phyloP scores from a whole-genome alignment of 2,113 vertebrate genomes.

The Leptocoma aspasia region DNA sequence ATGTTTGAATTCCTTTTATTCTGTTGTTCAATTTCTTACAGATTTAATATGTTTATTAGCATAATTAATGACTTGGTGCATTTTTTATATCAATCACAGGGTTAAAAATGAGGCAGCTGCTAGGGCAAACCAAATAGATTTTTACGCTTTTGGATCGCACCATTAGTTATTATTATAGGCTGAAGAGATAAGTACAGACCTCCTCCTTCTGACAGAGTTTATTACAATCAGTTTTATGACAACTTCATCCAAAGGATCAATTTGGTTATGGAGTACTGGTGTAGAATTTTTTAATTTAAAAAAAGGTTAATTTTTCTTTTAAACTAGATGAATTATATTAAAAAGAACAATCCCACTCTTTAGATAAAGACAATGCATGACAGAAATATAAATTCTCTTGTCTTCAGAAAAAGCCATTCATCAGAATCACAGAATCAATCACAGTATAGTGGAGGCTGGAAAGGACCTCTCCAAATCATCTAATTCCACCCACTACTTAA shows the following conservation, averaged over 20 bases:
- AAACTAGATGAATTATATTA: neutral
- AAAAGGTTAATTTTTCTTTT: neutral
- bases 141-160: neutral
- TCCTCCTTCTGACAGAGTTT: neutral
- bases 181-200: neutral
- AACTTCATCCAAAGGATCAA: neutral
- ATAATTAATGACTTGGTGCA: neutral
- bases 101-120: neutral
- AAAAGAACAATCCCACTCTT: neutral
- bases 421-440: neutral
- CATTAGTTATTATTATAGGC: neutral
- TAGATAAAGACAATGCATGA: neutral
- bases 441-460: neutral
- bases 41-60: neutral
- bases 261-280: neutral
- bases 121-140: neutral
- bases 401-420: neutral
- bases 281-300: neutral
- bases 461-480: neutral
- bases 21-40: neutral
- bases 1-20: neutral
- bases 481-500: neutral
- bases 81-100: neutral
- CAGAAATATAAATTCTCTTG: neutral
- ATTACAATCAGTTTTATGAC: neutral